Evolutionary conservation across 2,888 invertebrate species (phyloP), one percentile per base, ranked within the genome.

Genomic region (Apodemia duryi): DNA sequence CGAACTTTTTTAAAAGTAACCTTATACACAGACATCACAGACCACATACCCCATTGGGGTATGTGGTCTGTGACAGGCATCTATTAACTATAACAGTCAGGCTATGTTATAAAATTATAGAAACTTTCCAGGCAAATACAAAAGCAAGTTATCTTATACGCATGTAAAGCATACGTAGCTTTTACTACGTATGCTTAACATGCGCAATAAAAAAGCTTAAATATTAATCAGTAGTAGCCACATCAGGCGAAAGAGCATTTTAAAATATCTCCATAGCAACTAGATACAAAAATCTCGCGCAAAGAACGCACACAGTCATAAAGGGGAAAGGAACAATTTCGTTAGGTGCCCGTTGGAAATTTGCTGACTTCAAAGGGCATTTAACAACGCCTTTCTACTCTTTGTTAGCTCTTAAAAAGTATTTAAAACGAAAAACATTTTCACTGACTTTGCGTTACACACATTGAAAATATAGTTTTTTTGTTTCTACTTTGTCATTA

Each of bases 261-360:
- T 43, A 61, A 61, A 61, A 52, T 65, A 61, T 65, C 61, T 41
- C 61, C 65, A 65, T 65, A 61, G 65, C 65, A 61, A 65, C 65
- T 65, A 65, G 65, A 61, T 52, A 51, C 52, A 51, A 65, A 65
- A 65, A 65, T 65, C 65, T 49, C 61, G 61, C 38, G 79, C 77
- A 78, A 85, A 85, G 83, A 81, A 80, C 81, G 80, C 76, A 79
- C 80, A 81, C 85, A 82, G 87, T 88, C 85, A 85, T 84, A 85
- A 83, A 87, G 77, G 81, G 83, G 84, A 85, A 88, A 88, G 85
- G 88, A 88, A 88, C 86, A 89, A 88, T 88, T 88, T 85, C 81
- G 88, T 88, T 89, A 88, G 86, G 86, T 83, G 82, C 83, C 82
- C 84, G 83, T 78, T 84, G 84, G 76, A 88, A 80, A 86, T 87